Evolutionary conservation across 2,888 invertebrate genomes (phyloP).

Genomic region (Chaetogeoica ovagalla): DNA sequence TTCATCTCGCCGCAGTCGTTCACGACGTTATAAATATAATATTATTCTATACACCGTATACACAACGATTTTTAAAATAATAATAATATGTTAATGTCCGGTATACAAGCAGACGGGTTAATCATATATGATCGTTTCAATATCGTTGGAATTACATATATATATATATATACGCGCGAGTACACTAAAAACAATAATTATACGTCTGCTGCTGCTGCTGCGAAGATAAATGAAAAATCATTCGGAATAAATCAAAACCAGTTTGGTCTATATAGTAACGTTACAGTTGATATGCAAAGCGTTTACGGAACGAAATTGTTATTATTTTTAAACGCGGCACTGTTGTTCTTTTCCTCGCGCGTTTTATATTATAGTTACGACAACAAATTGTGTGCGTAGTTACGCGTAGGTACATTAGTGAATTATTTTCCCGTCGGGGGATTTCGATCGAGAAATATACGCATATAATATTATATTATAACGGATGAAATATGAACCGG

Average conservation of each 20-base stretch:
- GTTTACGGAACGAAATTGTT: background rate
- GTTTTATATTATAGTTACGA: background rate
- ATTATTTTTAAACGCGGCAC: constrained; percentile 3
- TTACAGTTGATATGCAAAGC: no score
- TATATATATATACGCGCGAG: background rate
- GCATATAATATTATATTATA: background rate
- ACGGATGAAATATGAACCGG: constrained; percentile 9
- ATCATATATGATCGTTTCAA: background rate
- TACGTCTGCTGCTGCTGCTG: background rate
- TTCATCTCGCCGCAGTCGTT: no score
- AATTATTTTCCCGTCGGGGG: constrained; percentile 24
- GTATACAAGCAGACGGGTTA: background rate
- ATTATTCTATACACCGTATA: background rate
- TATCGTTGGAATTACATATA: background rate
- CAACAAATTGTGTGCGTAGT: background rate
- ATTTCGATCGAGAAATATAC: constrained; percentile 1
- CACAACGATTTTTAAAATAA: background rate
- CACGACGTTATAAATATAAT: background rate
- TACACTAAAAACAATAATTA: constrained; percentile 19
- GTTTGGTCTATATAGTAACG: background rate
- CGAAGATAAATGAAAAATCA: constrained; percentile 19
- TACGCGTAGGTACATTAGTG: background rate
- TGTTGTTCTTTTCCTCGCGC: background rate
- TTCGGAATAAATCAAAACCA: constrained; percentile 36
- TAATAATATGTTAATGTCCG: background rate